Percentiles rank a stretch among this genome's conserved stretches.
Conservation (phyloP, 1,140 invertebrate species). For the Drosophila triauraria region DNA sequence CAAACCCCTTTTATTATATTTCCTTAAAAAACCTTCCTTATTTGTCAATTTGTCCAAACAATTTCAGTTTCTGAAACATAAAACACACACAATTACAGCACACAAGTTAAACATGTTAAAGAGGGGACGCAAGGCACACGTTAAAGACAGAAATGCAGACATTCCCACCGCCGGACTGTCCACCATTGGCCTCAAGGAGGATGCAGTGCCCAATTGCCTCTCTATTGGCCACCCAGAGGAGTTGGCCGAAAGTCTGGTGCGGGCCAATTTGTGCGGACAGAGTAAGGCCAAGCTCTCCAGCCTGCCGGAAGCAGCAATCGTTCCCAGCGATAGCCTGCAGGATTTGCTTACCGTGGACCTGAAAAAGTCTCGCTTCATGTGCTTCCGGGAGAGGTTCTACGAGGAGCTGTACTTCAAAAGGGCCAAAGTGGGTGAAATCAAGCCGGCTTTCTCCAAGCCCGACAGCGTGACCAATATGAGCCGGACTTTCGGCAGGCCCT, state of each 20-base stretch:
- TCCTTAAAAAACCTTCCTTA: not conserved
- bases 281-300: not conserved
- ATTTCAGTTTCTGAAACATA: slow-evolving; percentile 3
- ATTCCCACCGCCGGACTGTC: slow-evolving; percentile 42
- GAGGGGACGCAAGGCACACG: slow-evolving; percentile 45
- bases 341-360: slow-evolving; percentile 56
- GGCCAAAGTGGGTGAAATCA: slow-evolving; percentile 46
- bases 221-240: slow-evolving; percentile 42
- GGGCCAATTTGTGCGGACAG: slow-evolving; percentile 16
- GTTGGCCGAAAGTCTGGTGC: slow-evolving; percentile 47
- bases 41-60: slow-evolving; percentile 3
- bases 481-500: slow-evolving; percentile 53
- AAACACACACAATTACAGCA: not conserved
- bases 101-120: slow-evolving; percentile 16
- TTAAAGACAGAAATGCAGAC: slow-evolving; percentile 44
- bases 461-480: slow-evolving; percentile 62
- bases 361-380: slow-evolving; percentile 65
- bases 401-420: slow-evolving; percentile 72
- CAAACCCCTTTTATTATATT: not conserved
- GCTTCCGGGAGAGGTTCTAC: slow-evolving; percentile 70
- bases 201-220: slow-evolving; percentile 19
- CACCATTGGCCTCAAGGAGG: not conserved
- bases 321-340: slow-evolving; percentile 24
- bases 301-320: not conserved
- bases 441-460: slow-evolving; percentile 58